These are phyloP conservation scores for Clarias gariepinus DNA, from an alignment of 2,113 vertebrate genomes.

Conservation along the genomic window DNA sequence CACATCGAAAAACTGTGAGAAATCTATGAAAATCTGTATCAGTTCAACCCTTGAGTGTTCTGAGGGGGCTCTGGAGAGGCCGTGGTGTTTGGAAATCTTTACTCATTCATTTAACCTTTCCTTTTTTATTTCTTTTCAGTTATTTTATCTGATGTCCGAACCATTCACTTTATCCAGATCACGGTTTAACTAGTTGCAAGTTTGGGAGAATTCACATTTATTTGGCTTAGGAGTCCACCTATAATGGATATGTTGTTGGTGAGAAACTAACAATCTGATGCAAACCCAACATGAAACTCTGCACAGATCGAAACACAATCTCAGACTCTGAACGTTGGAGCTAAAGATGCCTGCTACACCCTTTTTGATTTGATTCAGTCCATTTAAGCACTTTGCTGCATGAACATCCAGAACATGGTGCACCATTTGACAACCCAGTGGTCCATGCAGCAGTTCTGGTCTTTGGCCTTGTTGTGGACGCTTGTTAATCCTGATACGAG, in stretches of 20 bases:
- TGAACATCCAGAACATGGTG: not conserved
- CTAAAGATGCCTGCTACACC: not conserved
- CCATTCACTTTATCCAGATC: not conserved
- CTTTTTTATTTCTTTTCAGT: not conserved
- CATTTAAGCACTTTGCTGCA: not conserved
- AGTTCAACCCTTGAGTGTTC: not conserved
- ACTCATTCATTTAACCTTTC: not conserved
- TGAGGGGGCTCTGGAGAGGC: not conserved
- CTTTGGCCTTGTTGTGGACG: not conserved
- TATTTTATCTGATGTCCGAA: not conserved
- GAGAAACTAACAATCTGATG: not conserved
- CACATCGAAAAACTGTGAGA: not conserved
- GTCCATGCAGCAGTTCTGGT: not conserved
- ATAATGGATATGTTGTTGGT: not conserved
- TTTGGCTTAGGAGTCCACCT: not conserved
- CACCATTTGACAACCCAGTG: not conserved
- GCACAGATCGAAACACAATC: not conserved
- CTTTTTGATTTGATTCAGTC: not conserved
- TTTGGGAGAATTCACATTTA: not conserved
- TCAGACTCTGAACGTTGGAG: not conserved
- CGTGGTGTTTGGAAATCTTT: not conserved
- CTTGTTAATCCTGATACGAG: not conserved
- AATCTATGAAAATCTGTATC: not conserved
- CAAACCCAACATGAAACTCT: not conserved
- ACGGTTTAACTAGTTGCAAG: not conserved